A percentile compares a stretch with the other conserved stretches of the same genome.
phyloP scores from a whole-genome alignment of 1,140 invertebrate genomes.

The Papilio aristodemus region DNA sequence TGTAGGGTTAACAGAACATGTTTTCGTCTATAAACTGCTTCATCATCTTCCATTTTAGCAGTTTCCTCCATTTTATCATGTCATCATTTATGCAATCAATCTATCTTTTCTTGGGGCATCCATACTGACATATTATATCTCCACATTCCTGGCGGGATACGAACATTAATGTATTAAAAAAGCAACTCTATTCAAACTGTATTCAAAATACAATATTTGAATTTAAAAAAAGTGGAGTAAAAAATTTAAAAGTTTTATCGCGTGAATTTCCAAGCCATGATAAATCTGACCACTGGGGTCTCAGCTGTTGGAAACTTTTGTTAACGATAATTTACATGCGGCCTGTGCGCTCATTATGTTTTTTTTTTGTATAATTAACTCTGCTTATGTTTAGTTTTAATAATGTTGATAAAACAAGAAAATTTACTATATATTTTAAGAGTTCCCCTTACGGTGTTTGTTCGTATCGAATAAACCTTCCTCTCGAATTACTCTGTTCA shows the following conservation, averaged over 20 bases:
- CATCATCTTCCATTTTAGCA: no score
- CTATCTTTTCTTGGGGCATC: no score
- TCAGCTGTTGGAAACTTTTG: background rate
- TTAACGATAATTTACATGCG: slow-evolving; percentile 4
- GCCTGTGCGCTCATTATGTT: background rate
- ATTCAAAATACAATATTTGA: background rate
- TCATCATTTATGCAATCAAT: no score
- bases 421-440: no score
- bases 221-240: background rate
- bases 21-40: no score
- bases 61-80: no score
- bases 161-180: background rate
- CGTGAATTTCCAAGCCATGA: background rate
- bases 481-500: no score
- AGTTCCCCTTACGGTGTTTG: no score
- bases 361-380: background rate
- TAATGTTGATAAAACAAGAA: background rate
- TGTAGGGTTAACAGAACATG: no score
- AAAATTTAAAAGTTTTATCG: background rate
- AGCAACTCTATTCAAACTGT: background rate
- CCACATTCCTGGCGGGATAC: no score
- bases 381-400: background rate
- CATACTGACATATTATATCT: no score
- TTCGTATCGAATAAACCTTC: no score
- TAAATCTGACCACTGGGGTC: background rate